These are phyloP conservation scores for Brachionus calyciflorus DNA, from an alignment of 1,140 invertebrate genomes.

Conservation along the genomic window DNA sequence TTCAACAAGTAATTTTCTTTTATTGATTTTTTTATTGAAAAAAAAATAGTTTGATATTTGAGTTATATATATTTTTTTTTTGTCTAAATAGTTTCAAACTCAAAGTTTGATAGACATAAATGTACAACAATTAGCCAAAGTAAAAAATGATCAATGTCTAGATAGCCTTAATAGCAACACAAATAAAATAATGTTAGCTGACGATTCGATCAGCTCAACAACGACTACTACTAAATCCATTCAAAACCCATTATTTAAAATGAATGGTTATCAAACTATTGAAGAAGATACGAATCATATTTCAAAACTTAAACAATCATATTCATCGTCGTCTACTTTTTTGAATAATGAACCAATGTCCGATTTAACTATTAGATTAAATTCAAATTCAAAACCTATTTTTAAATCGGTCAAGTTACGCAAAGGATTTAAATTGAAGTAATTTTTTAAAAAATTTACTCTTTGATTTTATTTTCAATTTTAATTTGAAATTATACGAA, in stretches of 20 bases:
- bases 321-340: conserved; percentile 6
- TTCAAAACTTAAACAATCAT: conserved; percentile 6
- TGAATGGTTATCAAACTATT: conserved; percentile 30
- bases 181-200: no score
- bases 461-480: no score
- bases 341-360: conserved; percentile 19
- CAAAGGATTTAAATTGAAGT: background rate
- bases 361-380: conserved; percentile 1
- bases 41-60: background rate
- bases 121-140: conserved; percentile 36
- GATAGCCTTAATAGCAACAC: background rate
- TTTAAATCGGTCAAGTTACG: background rate
- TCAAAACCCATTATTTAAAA: conserved; percentile 24
- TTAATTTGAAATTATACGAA: no score
- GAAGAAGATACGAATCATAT: background rate
- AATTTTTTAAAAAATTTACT: background rate
- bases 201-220: no score
- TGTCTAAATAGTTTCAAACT: conserved; percentile 19
- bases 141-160: conserved; percentile 23
- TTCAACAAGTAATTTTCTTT: conserved; percentile 19
- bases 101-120: conserved; percentile 36
- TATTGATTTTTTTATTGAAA: background rate
- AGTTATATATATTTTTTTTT: no score
- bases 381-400: background rate
- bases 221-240: background rate